Percentiles rank a stretch among this genome's conserved stretches.
Evolutionary conservation across 2,797 vertebrate species (phyloP).

Genomic region (Hippopotamyrus pictus): DNA sequence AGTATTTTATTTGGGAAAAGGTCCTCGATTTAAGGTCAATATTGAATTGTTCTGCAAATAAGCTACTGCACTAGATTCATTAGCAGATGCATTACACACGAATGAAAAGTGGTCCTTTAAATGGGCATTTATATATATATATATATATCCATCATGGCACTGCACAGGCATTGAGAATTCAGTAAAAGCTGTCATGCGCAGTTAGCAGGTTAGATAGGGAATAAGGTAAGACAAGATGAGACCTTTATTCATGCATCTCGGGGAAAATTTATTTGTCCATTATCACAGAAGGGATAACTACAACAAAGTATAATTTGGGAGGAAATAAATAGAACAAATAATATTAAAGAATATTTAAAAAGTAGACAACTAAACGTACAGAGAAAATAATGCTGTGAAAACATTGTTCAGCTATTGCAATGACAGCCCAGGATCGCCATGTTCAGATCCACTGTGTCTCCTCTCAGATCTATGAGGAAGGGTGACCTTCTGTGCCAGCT

Average conservation of each 20-base stretch:
- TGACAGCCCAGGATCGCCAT: background rate
- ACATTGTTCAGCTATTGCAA: background rate
- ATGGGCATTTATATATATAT: background rate
- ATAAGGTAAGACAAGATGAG: background rate
- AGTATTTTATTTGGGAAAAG: background rate
- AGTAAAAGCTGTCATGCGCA: background rate
- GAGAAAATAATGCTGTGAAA: background rate
- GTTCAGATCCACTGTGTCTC: background rate
- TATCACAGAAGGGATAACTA: background rate
- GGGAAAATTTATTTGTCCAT: background rate
- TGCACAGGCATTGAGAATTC: background rate
- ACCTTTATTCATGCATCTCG: background rate
- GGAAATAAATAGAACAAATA: background rate
- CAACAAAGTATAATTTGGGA: background rate
- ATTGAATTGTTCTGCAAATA: background rate
- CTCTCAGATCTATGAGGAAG: background rate
- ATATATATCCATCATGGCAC: background rate
- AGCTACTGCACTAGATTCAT: background rate
- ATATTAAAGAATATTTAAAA: background rate
- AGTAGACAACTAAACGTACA: background rate
- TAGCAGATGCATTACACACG: background rate
- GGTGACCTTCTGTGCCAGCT: background rate
- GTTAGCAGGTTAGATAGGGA: background rate
- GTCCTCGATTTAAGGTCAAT: background rate
- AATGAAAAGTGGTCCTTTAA: background rate